Percentiles rank a stretch among this genome's conserved stretches.
These are phyloP conservation scores for Petromus typicus DNA, from an alignment of 2,113 vertebrate genomes.

Conservation along the genomic window DNA sequence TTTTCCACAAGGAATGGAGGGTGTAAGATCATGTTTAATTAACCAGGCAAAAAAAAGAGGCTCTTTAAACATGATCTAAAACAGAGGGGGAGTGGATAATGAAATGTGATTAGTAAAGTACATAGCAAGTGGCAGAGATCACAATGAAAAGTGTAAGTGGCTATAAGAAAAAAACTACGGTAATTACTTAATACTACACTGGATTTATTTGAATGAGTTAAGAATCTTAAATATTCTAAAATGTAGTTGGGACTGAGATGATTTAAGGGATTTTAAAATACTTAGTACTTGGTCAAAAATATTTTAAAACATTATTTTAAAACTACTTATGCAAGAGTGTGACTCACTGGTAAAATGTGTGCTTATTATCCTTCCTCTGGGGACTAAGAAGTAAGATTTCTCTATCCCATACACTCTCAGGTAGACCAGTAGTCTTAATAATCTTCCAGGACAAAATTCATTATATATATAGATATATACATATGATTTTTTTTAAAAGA, in stretches of 20 bases:
- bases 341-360: neutral
- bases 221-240: neutral
- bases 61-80: neutral
- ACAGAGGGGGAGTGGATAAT: neutral
- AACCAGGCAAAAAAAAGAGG: neutral
- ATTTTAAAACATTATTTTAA: neutral
- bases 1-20: neutral
- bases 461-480: neutral
- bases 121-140: neutral
- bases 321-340: neutral
- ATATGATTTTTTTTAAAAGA: neutral
- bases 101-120: neutral
- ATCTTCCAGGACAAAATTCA: neutral
- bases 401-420: neutral
- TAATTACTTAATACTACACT: neutral
- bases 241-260: neutral
- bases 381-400: neutral
- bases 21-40: neutral
- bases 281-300: neutral
- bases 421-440: neutral
- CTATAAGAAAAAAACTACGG: neutral
- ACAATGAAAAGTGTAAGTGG: neutral
- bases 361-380: constrained; percentile 13
- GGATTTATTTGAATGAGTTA: neutral
- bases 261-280: neutral